Evolutionary conservation across 2,888 invertebrate genomes (phyloP), one percentile per base, ranked within the genome.

Genomic region (Melieria crassipennis): DNA sequence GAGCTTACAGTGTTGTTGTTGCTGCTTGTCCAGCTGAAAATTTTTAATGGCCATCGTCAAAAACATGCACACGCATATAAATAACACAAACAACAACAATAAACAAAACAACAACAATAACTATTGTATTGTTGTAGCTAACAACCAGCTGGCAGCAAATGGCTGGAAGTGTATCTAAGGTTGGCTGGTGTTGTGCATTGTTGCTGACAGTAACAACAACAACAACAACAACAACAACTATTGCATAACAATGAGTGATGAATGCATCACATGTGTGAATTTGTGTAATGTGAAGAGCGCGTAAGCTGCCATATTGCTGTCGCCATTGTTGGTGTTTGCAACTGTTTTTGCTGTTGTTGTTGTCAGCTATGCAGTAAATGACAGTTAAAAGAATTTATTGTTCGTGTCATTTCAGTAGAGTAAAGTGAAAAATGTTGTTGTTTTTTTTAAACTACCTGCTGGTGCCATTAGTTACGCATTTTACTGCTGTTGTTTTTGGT

Each of bases 361-460:
- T 64, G 58, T 57, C 69, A 69, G 48, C 65, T 58, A 60, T 60
- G 58, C 58, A 65, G 43, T 47, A 66, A 70, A 56, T 66, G 70
- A 62, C 65, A 66, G 61, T 66, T 70, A 48, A 70, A 42, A 56
- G 30, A 70, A 66, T 70, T 70, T 70, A 70, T 70, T 55, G 65
- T 61, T 61, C 10, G 42, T 62, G 70, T 62, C 70, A 66, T 61
- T 55, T 62, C 55, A 55, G 13, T 7, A 46, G 61, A 46, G 70
- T n/a, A 55, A 16, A 55, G 56, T 56, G 61, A 65, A 46, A 56
- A n/a, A 47, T 56, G 56, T 9, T 1, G 1, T n/a, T 42, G 0
- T 57, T 16, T 7, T 57, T 13, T 11, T 16, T 3, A 3, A 50
- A 10, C 50, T 50, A 10, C 50, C 11, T 50, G 50, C 50, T 10